These are phyloP conservation scores for Eulemur macaco DNA, from an alignment of 2,113 vertebrate species.

Conservation along the genomic window DNA sequence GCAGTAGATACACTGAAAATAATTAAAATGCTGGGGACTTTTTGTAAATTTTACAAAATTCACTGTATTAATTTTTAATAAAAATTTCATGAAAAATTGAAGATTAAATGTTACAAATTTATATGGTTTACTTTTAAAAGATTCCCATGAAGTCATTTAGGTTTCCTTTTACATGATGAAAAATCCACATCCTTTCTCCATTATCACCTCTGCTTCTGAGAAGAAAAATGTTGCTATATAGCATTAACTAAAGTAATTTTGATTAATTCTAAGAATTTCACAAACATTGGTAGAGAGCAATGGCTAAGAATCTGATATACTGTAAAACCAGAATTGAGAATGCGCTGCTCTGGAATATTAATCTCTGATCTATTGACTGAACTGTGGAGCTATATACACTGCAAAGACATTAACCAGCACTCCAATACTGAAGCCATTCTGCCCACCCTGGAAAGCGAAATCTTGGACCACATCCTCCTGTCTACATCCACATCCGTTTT, in stretches of 20 bases:
- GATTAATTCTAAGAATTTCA: constrained; percentile 24
- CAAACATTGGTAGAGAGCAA: background rate
- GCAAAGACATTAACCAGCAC: background rate
- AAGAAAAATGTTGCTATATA: background rate
- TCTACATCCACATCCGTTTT: background rate
- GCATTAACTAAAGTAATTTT: background rate
- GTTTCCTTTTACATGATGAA: background rate
- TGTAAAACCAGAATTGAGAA: background rate
- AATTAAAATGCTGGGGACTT: background rate
- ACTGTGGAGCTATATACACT: background rate
- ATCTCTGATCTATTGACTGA: background rate
- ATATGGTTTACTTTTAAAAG: background rate
- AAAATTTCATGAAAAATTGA: background rate
- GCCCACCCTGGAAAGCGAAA: constrained; percentile 15
- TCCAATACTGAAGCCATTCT: background rate
- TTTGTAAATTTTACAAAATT: background rate
- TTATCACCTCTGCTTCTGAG: background rate
- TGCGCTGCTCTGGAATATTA: background rate
- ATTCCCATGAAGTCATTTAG: background rate
- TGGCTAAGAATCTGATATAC: background rate
- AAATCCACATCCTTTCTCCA: background rate
- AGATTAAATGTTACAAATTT: background rate
- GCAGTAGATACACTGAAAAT: background rate
- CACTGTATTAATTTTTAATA: background rate
- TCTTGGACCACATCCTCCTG: background rate